Percentiles rank a stretch among this genome's conserved stretches.
These are phyloP conservation scores for Sycophila sp. DNA, from an alignment of 1,140 invertebrate species.

Conservation along the genomic window DNA sequence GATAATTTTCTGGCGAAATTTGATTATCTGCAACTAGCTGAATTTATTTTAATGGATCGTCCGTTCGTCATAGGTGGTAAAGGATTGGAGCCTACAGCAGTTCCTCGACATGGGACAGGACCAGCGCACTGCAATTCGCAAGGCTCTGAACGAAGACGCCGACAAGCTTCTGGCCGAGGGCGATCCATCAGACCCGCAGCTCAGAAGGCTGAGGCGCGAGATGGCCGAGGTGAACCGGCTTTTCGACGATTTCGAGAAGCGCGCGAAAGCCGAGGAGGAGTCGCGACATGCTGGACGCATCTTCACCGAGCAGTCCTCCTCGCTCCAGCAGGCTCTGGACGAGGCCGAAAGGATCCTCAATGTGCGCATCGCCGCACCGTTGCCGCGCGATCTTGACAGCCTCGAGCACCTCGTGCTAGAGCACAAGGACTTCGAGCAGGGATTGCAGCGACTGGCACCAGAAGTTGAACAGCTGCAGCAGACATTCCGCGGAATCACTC, in stretches of 20 bases:
- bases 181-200: slow-evolving; percentile 91
- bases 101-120: slow-evolving; percentile 96
- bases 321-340: slow-evolving; percentile 83
- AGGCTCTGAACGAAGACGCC: slow-evolving; percentile 95
- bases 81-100: slow-evolving; percentile 93
- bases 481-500: slow-evolving; percentile 82
- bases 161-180: slow-evolving; percentile 94
- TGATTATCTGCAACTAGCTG: too few relatives aligned
- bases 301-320: slow-evolving; percentile 85
- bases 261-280: slow-evolving; percentile 86
- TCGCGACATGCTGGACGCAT: slow-evolving; percentile 87
- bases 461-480: slow-evolving; percentile 86
- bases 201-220: slow-evolving; percentile 86
- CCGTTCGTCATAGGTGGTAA: slow-evolving; percentile 74
- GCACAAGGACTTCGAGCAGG: slow-evolving; percentile 88
- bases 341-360: slow-evolving; percentile 87
- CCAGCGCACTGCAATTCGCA: slow-evolving; percentile 93
- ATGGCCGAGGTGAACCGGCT: slow-evolving; percentile 95
- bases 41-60: too few relatives aligned
- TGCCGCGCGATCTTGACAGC: slow-evolving; percentile 86
- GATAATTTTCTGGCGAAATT: too few relatives aligned
- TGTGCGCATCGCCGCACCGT: slow-evolving; percentile 79
- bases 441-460: slow-evolving; percentile 75
- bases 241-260: slow-evolving; percentile 92
- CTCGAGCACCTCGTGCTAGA: slow-evolving; percentile 87